phyloP scores from a whole-genome alignment of 2,888 invertebrate species.

The Aquatica leii region DNA sequence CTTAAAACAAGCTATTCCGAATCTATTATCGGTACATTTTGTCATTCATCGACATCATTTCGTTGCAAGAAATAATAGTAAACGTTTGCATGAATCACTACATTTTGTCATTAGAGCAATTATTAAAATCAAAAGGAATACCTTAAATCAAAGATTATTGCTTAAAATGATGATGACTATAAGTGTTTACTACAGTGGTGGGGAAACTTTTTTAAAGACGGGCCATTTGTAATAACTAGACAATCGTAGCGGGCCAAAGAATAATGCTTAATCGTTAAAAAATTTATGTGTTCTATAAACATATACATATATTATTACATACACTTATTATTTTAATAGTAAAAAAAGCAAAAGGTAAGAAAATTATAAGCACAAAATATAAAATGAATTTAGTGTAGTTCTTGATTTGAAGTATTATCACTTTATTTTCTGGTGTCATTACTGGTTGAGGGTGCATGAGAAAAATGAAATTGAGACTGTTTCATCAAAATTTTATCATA shows the following conservation, averaged over 20 bases:
- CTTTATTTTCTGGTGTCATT: not conserved
- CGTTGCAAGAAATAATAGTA: too few species aligned
- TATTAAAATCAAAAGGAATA: too few species aligned
- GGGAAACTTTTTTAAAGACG: conserved; percentile 4
- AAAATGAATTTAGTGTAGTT: conserved; percentile 5
- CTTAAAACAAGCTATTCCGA: too few species aligned
- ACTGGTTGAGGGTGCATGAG: conserved; percentile 1
- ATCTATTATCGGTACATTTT: too few species aligned
- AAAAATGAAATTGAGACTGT: too few species aligned
- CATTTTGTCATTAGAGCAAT: too few species aligned
- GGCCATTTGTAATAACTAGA: conserved; percentile 6
- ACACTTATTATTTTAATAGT: not conserved
- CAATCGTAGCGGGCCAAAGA: not conserved
- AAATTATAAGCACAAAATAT: conserved; percentile 4
- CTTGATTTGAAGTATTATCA: not conserved
- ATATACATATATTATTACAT: conserved; percentile 3
- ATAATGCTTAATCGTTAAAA: conserved; percentile 4
- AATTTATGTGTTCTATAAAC: not conserved
- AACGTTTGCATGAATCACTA: too few species aligned
- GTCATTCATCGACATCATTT: too few species aligned
- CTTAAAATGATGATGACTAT: not conserved
- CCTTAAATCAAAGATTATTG: not conserved
- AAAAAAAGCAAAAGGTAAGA: not conserved
- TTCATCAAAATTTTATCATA: too few species aligned
- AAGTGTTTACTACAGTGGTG: too few species aligned